Evolutionary conservation across 2,797 vertebrate species (phyloP).

Genomic region (Tapirus indicus): DNA sequence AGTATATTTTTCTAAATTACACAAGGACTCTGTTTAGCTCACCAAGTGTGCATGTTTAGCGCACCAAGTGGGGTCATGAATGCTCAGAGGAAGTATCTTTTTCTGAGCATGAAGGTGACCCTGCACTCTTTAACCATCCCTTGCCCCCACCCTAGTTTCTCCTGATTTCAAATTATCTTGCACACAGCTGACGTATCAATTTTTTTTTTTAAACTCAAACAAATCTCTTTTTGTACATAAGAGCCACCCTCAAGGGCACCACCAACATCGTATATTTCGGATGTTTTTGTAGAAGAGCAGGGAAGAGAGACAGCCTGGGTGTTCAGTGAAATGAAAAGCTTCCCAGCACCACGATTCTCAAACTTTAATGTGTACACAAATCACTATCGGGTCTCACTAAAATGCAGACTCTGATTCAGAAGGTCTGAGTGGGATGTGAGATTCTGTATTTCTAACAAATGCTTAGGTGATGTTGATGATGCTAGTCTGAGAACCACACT

Average conservation of each 20-base stretch:
- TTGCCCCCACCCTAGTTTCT: background rate
- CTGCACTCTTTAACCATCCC: background rate
- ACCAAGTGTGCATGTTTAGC: background rate
- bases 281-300: background rate
- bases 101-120: background rate
- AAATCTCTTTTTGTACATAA: conserved; percentile 14
- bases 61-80: background rate
- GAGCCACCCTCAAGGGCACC: background rate
- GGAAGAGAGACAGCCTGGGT: background rate
- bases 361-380: background rate
- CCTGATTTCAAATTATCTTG: conserved; percentile 12
- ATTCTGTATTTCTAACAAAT: background rate
- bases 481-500: background rate
- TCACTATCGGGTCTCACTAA: background rate
- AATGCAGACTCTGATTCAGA: background rate
- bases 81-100: background rate
- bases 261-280: too few species aligned
- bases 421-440: background rate
- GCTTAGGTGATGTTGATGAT: background rate
- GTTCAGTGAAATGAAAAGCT: background rate
- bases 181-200: background rate
- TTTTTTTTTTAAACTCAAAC: background rate
- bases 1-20: background rate
- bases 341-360: background rate
- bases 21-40: background rate